A percentile compares a stretch with the other conserved stretches of the same genome.
These are phyloP conservation scores for Polyommatus icarus DNA, from an alignment of 2,888 invertebrate genomes.

Conservation along the genomic window DNA sequence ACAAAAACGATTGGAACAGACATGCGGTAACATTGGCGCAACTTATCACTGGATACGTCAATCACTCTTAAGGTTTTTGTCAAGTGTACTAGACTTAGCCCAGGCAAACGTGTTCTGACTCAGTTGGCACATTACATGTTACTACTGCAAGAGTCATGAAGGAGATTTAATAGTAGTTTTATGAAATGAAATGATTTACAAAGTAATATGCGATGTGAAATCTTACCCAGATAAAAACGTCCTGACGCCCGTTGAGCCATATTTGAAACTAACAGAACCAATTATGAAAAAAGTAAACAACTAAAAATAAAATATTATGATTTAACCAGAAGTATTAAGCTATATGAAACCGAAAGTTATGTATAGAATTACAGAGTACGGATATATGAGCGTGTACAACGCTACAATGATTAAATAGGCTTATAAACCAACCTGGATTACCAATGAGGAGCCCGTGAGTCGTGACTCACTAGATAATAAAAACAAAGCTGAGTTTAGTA, in stretches of 20 bases:
- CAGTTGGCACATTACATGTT: slow-evolving; percentile 2
- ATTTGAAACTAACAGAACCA: background rate
- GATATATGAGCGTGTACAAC: slow-evolving; percentile 37
- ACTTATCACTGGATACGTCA: slow-evolving; percentile 47
- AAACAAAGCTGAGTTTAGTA: slow-evolving; percentile 45
- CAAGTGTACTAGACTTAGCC: slow-evolving; percentile 46
- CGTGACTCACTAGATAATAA: slow-evolving; percentile 52
- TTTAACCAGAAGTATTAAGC: background rate
- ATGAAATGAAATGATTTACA: background rate
- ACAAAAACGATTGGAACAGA: slow-evolving; percentile 14
- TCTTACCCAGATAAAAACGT: background rate
- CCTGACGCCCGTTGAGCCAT: background rate
- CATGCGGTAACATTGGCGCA: slow-evolving; percentile 26
- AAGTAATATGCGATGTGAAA: background rate
- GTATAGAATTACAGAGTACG: slow-evolving; percentile 20
- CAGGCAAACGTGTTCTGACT: slow-evolving; percentile 44
- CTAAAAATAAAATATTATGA: background rate
- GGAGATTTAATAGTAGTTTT: background rate
- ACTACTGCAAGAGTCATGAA: slow-evolving; percentile 1
- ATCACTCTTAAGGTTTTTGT: slow-evolving; percentile 44
- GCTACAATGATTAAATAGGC: slow-evolving; percentile 47
- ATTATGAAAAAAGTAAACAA: background rate
- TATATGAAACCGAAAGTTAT: slow-evolving; percentile 42
- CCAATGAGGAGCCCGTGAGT: slow-evolving; percentile 47
- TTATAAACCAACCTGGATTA: slow-evolving; percentile 51